Conservation (phyloP, 1,140 invertebrate genomes). For the Cotesia vestalis region DNA sequence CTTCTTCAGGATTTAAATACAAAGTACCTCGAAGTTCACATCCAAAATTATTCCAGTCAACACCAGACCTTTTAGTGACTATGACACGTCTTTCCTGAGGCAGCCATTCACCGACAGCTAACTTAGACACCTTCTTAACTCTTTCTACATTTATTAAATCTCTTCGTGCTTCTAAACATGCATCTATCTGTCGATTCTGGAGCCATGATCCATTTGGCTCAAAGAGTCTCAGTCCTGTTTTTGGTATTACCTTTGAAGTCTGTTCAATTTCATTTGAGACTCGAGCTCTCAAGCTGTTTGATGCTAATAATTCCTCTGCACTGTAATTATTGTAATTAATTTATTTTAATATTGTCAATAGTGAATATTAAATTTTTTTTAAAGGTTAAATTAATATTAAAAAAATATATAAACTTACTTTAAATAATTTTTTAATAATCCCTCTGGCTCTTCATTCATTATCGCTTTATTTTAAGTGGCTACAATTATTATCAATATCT, state of each 20-base stretch:
- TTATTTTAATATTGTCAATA: too few relatives aligned
- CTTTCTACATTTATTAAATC: slow-evolving; percentile 68
- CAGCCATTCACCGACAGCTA: slow-evolving; percentile 71
- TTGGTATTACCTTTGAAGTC: slow-evolving; percentile 62
- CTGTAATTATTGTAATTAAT: slow-evolving; percentile 50
- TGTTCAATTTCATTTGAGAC: slow-evolving; percentile 57
- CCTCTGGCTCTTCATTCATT: not conserved
- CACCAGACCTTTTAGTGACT: slow-evolving; percentile 69
- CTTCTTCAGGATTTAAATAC: slow-evolving; percentile 71
- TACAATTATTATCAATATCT: not conserved
- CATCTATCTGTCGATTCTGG: slow-evolving; percentile 70
- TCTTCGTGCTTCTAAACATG: slow-evolving; percentile 66
- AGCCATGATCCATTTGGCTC: slow-evolving; percentile 69
- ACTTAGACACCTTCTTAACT: slow-evolving; percentile 68
- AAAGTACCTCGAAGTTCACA: slow-evolving; percentile 62
- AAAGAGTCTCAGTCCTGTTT: slow-evolving; percentile 67
- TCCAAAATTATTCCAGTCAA: slow-evolving; percentile 70
- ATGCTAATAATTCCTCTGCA: slow-evolving; percentile 65
- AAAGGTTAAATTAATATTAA: not conserved
- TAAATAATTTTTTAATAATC: not conserved
- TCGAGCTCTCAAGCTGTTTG: slow-evolving; percentile 63
- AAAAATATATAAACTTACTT: not conserved
- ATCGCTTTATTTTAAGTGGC: not conserved
- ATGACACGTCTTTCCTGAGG: slow-evolving; percentile 67
- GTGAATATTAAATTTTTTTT: not conserved